Conservation (phyloP, 2,113 vertebrate species). For the Ammodramus savannarum region DNA sequence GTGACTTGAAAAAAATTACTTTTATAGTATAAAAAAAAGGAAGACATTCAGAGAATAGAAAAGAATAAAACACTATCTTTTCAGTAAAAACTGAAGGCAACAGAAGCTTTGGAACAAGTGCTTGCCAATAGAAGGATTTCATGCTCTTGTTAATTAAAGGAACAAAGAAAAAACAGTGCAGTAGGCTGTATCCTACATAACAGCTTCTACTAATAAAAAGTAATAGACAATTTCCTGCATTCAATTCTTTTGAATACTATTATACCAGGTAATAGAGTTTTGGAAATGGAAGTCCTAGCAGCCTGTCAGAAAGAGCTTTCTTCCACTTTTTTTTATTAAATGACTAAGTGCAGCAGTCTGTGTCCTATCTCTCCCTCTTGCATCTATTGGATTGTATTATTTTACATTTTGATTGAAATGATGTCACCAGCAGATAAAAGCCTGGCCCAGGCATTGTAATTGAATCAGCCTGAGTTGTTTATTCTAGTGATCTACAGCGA, state of each 20-base stretch:
- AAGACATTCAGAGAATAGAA: slow-evolving; percentile 34
- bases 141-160: slow-evolving; percentile 89
- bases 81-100: slow-evolving; percentile 48
- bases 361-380: slow-evolving; percentile 90
- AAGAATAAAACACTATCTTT: slow-evolving; percentile 2
- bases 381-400: slow-evolving; percentile 97
- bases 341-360: slow-evolving; percentile 92
- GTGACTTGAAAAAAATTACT: slow-evolving; percentile 16
- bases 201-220: slow-evolving; percentile 89
- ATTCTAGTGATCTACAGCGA: slow-evolving; percentile 89
- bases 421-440: slow-evolving; percentile 96
- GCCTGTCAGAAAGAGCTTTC: slow-evolving; percentile 80
- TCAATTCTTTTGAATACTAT: slow-evolving; percentile 86
- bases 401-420: slow-evolving; percentile 99
- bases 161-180: slow-evolving; percentile 78
- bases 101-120: slow-evolving; percentile 67
- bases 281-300: slow-evolving; percentile 84
- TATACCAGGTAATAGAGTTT: slow-evolving; percentile 90
- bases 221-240: slow-evolving; percentile 84
- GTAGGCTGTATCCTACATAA: slow-evolving; percentile 83
- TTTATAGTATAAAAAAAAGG: not conserved
- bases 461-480: slow-evolving; percentile 95
- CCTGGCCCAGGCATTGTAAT: slow-evolving; percentile 87
- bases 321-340: slow-evolving; percentile 82
- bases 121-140: slow-evolving; percentile 74